Evolutionary conservation across 2,888 invertebrate genomes (phyloP), one percentile per base, ranked within the genome.

Genomic region (Ceraclea dissimilis): DNA sequence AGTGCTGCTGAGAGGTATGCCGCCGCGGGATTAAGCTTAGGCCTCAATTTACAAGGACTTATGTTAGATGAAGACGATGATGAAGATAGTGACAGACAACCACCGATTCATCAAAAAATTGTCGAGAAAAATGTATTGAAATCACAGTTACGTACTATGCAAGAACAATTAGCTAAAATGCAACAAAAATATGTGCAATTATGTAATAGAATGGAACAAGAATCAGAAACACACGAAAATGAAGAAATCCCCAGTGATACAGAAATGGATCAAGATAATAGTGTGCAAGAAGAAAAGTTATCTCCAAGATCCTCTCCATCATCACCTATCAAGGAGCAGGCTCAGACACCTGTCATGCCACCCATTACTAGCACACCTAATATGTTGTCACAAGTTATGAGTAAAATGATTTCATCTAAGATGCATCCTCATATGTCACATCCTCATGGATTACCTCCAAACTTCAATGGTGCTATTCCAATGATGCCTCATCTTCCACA

Each of bases 141-240:
- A 72, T 86, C 86, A 60, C 93, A 93, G 72, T 74, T 93, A 65
- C 82, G 90, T 66, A 86, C 87, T 58, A 85, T 94, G 84, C 90
- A 92, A 74, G 90, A 92, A 67, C 91, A 93, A 72, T 75, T 93
- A 58, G 91, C 90, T 11, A 88, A 88, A 69, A 93, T 94, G 88
- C 92, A 91, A 75, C 90, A 92, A 68, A 88, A 92, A 70, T 93
- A 93, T 72, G 82, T 88, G 69, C 90, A 92, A 72, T 75, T 93
- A 66, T 90, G 90, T 70, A 90, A 88, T 67, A 80, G 90, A 64
- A 90, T 90, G 82, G 90, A 90, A 65, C 86, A 86, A 66, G 85
- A 84, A 62, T 85, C 86, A 0, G 86, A 86, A 66, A 85, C 86
- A 64, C 83, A 84, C 64, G 87, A 88, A 67, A 80, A 85, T 49